Percentiles rank a stretch among this genome's conserved stretches.
Conservation (phyloP, 2,797 vertebrate species). For the Taenioides sp. region DNA sequence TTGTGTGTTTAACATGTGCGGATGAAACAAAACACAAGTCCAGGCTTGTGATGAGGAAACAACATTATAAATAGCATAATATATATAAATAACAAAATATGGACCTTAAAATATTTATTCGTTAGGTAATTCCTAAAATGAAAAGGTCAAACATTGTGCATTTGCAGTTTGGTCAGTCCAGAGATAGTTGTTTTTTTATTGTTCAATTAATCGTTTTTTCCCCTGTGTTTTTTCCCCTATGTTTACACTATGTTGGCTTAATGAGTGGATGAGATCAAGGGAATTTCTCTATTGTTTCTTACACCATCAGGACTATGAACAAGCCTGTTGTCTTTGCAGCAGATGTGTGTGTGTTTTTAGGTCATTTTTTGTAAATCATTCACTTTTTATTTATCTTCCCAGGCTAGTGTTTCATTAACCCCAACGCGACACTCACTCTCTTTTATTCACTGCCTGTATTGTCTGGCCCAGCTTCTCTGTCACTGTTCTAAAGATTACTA, state of each 20-base stretch:
- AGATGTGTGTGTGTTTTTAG: conserved; percentile 30
- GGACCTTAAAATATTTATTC: too few species aligned
- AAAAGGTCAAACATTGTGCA: not conserved
- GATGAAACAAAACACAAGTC: too few species aligned
- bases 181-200: not conserved
- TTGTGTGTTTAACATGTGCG: too few species aligned
- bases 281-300: conserved; percentile 16
- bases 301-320: conserved; percentile 12
- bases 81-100: too few species aligned
- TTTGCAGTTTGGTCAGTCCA: not conserved
- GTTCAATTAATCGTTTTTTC: not conserved
- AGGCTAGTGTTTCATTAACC: conserved; percentile 73
- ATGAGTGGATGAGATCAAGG: conserved; percentile 32
- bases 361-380: conserved; percentile 57
- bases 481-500: conserved; percentile 55
- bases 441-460: conserved; percentile 59
- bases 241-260: not conserved
- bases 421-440: conserved; percentile 58
- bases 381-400: conserved; percentile 68
- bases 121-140: not conserved
- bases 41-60: too few species aligned
- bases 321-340: conserved; percentile 15
- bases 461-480: conserved; percentile 55
- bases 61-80: too few species aligned
- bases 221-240: not conserved